These are phyloP conservation scores for Chromoteleia sp. DNA, from an alignment of 2,888 invertebrate genomes.

Conservation along the genomic window DNA sequence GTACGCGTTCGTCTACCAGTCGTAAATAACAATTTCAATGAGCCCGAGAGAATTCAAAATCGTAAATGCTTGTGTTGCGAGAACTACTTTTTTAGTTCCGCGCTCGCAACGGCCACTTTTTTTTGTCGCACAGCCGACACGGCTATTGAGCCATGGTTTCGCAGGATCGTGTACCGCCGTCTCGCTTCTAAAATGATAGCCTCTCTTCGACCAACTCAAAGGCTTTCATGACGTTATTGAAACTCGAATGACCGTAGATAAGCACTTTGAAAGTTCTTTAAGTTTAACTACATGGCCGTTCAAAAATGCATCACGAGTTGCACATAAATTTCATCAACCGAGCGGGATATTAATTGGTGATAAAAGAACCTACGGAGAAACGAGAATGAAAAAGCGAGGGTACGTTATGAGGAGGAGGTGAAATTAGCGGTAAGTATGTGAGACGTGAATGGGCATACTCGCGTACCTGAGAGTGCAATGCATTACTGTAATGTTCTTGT, in stretches of 20 bases:
- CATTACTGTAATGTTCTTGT: neutral
- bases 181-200: constrained; percentile 16
- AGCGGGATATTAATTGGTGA: constrained; percentile 51
- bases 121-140: constrained; percentile 39
- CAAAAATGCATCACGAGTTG: constrained; percentile 61
- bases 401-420: neutral
- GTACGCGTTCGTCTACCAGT: constrained; percentile 31
- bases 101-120: constrained; percentile 12
- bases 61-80: constrained; percentile 43
- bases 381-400: constrained; percentile 9
- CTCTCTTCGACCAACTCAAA: constrained; percentile 28
- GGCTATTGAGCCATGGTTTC: constrained; percentile 15
- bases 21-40: constrained; percentile 69
- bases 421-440: neutral
- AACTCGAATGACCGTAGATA: constrained; percentile 54
- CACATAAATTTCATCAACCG: constrained; percentile 61
- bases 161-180: neutral
- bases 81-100: constrained; percentile 18
- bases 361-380: constrained; percentile 40
- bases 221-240: constrained; percentile 46
- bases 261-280: constrained; percentile 39
- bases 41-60: constrained; percentile 51
- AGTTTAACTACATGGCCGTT: constrained; percentile 58
- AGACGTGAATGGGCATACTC: neutral
- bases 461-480: neutral